phyloP scores from a whole-genome alignment of 2,888 invertebrate species.

The Chrysodeixis includens region DNA sequence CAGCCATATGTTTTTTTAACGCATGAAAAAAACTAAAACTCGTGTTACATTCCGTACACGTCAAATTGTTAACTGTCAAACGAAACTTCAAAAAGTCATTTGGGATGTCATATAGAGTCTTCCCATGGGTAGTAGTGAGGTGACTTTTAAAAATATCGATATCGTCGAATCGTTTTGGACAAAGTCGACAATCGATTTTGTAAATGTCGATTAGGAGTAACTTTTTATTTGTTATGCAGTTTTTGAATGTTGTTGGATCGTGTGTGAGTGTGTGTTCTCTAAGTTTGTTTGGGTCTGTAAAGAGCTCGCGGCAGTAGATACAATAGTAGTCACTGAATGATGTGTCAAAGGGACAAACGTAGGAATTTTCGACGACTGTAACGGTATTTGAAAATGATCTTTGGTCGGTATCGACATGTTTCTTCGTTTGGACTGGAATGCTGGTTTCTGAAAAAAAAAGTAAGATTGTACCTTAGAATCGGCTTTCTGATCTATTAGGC shows the following conservation, averaged over 20 bases:
- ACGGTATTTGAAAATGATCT: slow-evolving; percentile 69
- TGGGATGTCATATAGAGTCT: slow-evolving; percentile 61
- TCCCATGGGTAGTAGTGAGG: slow-evolving; percentile 67
- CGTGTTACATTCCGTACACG: slow-evolving; percentile 71
- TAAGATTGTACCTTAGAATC: background rate
- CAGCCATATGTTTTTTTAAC: slow-evolving; percentile 81
- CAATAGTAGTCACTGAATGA: slow-evolving; percentile 79
- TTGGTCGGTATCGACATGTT: slow-evolving; percentile 67
- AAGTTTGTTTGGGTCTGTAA: slow-evolving; percentile 75
- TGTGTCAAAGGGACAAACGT: slow-evolving; percentile 78
- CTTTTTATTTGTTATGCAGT: slow-evolving; percentile 68
- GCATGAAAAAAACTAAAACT: slow-evolving; percentile 78
- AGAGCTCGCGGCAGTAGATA: slow-evolving; percentile 77
- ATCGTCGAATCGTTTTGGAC: slow-evolving; percentile 66
- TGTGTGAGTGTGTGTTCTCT: slow-evolving; percentile 76
- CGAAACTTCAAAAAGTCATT: slow-evolving; percentile 78
- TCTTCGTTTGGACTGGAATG: slow-evolving; percentile 33
- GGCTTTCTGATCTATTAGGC: too few relatives aligned
- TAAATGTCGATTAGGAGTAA: slow-evolving; percentile 73
- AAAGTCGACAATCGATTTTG: slow-evolving; percentile 79
- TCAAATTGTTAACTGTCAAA: slow-evolving; percentile 68
- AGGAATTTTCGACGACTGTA: slow-evolving; percentile 76
- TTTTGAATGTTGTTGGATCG: slow-evolving; percentile 71
- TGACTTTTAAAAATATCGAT: slow-evolving; percentile 73
- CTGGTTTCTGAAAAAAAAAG: slow-evolving; percentile 50